These are phyloP conservation scores for Seladonia tumulorum DNA, from an alignment of 2,888 invertebrate species.

Conservation along the genomic window DNA sequence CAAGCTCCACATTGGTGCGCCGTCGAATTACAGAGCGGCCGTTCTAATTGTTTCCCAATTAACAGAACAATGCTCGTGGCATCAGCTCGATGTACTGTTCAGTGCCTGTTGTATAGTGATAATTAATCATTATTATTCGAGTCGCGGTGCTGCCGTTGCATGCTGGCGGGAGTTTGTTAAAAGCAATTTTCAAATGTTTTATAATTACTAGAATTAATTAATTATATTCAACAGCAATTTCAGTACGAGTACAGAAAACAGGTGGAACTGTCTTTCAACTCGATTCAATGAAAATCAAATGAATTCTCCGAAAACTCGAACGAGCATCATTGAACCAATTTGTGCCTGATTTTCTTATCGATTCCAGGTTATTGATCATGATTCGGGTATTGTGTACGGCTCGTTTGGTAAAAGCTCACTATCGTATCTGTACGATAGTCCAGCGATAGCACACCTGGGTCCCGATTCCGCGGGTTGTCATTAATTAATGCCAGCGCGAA, in stretches of 20 bases:
- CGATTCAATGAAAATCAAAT: not conserved
- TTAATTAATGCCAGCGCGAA: constrained; percentile 32
- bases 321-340: not conserved
- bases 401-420: not conserved
- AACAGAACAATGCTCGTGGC: constrained; percentile 21
- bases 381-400: not conserved
- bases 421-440: not conserved
- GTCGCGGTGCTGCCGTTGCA: not conserved
- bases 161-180: not conserved
- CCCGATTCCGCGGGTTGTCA: not conserved
- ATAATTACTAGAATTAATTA: not conserved
- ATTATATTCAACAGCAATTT: not conserved
- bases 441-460: not conserved
- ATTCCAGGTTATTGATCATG: not conserved
- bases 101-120: not conserved
- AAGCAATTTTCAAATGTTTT: not conserved
- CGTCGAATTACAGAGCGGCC: not conserved
- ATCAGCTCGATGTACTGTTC: constrained; percentile 7
- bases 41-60: constrained; percentile 14
- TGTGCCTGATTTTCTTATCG: not conserved
- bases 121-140: constrained; percentile 16
- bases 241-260: not conserved
- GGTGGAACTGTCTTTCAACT: not conserved
- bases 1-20: not conserved
- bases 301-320: not conserved